Evolutionary conservation across 2,797 vertebrate species (phyloP).

Genomic region (Malurus leucopterus): DNA sequence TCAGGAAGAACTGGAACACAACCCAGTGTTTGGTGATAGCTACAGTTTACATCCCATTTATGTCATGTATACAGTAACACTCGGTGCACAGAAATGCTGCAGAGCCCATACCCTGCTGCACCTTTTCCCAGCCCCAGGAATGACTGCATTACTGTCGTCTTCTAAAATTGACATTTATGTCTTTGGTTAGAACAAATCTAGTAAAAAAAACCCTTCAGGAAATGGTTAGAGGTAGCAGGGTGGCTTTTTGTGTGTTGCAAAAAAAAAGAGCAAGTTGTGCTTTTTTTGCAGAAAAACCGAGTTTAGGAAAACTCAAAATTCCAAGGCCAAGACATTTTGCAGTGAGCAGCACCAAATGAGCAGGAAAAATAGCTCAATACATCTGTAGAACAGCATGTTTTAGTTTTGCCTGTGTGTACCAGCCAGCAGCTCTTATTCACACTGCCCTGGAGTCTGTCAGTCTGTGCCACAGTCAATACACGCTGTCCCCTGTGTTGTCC

Average conservation of each 20-base stretch:
- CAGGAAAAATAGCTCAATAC: not conserved
- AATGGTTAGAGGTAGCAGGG: not conserved
- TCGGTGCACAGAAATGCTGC: not conserved
- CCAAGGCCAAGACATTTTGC: not conserved
- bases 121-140: not conserved
- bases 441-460: not conserved
- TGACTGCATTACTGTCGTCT: not conserved
- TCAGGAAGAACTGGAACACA: not conserved
- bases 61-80: not conserved
- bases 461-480: not conserved
- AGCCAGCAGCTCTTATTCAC: not conserved
- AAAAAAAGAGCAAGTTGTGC: not conserved
- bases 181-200: not conserved
- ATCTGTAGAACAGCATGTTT: not conserved
- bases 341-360: not conserved
- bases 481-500: accelerated
- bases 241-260: not conserved
- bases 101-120: not conserved
- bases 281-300: not conserved
- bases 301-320: not conserved
- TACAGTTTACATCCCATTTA: not conserved
- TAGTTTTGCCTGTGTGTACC: not conserved
- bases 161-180: not conserved
- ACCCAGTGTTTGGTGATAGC: not conserved
- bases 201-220: not conserved